Conservation (phyloP, 2,113 vertebrate species). For the Hippopotamus amphibius region DNA sequence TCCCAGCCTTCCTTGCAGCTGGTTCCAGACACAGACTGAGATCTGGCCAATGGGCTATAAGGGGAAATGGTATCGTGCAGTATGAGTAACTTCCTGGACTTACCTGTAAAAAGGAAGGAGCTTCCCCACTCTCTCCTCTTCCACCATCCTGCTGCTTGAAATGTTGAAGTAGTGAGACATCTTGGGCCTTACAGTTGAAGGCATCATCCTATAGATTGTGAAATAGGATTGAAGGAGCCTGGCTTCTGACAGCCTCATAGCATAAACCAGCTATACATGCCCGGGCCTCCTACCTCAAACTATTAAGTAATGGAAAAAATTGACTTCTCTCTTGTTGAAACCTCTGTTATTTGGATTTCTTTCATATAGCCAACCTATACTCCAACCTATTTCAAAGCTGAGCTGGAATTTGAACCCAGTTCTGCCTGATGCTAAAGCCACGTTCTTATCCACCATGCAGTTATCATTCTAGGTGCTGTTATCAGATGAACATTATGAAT, state of each 20-base stretch:
- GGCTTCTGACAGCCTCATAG: background rate
- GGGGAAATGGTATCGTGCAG: background rate
- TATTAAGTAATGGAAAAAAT: background rate
- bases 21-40: background rate
- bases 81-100: background rate
- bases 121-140: background rate
- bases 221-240: background rate
- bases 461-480: background rate
- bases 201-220: background rate
- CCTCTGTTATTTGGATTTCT: background rate
- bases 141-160: background rate
- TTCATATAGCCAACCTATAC: background rate
- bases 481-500: background rate
- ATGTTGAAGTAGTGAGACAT: background rate
- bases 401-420: constrained; percentile 24
- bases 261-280: background rate
- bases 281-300: background rate
- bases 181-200: background rate
- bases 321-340: background rate
- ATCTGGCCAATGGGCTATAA: background rate
- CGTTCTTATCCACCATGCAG: background rate
- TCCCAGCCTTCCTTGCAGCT: constrained; percentile 16
- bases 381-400: background rate
- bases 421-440: background rate
- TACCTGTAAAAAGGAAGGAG: background rate